phyloP scores from a whole-genome alignment of 2,113 vertebrate species.

The Rhipidura dahli region DNA sequence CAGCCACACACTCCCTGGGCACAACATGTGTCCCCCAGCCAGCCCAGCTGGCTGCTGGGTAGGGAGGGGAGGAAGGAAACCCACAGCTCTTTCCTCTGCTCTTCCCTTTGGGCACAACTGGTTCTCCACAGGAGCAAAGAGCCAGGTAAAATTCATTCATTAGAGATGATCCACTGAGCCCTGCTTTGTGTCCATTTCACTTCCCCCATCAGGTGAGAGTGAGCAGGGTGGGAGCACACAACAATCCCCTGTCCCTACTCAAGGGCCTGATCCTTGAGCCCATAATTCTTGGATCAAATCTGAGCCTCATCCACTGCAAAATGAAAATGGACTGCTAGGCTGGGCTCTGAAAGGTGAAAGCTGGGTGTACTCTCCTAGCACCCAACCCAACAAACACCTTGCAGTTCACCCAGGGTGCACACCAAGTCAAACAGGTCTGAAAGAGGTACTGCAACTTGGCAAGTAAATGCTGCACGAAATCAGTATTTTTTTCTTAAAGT shows the following conservation, averaged over 20 bases:
- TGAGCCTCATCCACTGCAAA: not conserved
- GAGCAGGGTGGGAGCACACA: not conserved
- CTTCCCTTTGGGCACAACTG: not conserved
- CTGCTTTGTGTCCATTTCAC: not conserved
- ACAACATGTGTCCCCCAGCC: not conserved
- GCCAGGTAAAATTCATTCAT: not conserved
- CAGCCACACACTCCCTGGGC: not conserved
- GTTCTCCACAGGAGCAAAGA: not conserved
- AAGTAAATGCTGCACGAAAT: not conserved
- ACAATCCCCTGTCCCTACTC: not conserved
- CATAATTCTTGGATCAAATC: not conserved
- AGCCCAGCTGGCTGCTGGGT: not conserved
- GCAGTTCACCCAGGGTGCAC: not conserved
- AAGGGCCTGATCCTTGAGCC: not conserved
- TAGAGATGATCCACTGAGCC: not conserved
- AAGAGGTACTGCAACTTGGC: not conserved
- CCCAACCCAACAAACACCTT: not conserved
- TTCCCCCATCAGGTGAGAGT: fast-evolving
- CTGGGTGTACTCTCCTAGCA: not conserved
- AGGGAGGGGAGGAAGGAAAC: not conserved
- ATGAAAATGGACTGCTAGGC: not conserved
- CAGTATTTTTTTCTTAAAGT: not conserved
- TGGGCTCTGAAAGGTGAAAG: not conserved
- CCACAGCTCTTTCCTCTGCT: not conserved
- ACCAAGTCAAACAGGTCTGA: not conserved